Evolutionary conservation across 2,888 invertebrate species (phyloP), one percentile per base, ranked within the genome.

Genomic region (Achlya flavicornis): DNA sequence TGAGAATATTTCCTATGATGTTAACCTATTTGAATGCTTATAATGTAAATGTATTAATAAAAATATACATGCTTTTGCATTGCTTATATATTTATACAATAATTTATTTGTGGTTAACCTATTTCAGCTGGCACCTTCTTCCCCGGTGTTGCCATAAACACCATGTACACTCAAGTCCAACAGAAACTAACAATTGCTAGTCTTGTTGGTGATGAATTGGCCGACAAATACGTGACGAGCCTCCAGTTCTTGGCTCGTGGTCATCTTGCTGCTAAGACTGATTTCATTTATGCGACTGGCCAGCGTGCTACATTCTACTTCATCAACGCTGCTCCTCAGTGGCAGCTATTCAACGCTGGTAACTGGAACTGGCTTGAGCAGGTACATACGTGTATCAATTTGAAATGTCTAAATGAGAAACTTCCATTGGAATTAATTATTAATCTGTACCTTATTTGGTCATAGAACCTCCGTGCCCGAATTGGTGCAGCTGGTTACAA

Each of bases 261-360:
- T 4, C 96, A 96, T 75, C 85, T 96, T 57, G 86, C 94, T 0
- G 95, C 96, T 2, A 95, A 95, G 77, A 94, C 92, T 12, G 96
- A 96, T 81, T 95, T 94, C 72, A 87, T 95, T n/a, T 95, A 93
- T 72, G 95, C 94, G 0, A 85, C 94, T 10, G 94, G 94, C 57
- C 95, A 96, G 73, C 86, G 91, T 0, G 83, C 95, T 0, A 94
- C 95, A 0, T 96, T 96, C 83, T 95, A 95, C 81, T 96, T 95
- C 76, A 86, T 96, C 61, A 96, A 96, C 76, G 94, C 93, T 1
- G 95, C 95, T 1, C 96, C 96, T 1, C 96, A 96, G 71, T 96
- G 96, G 96, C 95, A 95, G 65, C 90, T 90, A 0, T 94, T 95
- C 75, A 95, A 95, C 70, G 93, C 85, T 64, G 94, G 95, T n/a